These are phyloP conservation scores for Apocrypta bakeri DNA, from an alignment of 1,140 invertebrate species.

Conservation along the genomic window DNA sequence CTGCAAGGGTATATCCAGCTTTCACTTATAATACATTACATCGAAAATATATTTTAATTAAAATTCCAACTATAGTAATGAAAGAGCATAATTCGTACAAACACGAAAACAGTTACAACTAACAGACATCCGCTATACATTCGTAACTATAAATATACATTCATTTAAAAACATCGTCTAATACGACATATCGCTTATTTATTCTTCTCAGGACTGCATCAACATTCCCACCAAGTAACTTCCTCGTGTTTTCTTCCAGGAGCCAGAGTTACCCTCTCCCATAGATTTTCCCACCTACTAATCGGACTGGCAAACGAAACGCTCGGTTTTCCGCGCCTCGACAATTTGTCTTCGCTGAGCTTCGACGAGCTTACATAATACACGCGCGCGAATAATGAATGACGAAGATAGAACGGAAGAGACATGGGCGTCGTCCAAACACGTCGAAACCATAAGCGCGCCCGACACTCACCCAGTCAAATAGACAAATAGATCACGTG, in stretches of 20 bases:
- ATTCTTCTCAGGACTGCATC: no score
- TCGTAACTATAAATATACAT: neutral
- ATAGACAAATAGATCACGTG: neutral
- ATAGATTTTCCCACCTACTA: neutral
- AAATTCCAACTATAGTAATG: no score
- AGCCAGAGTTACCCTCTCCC: neutral
- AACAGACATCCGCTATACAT: no score
- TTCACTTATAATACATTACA: no score
- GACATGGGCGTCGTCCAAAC: conserved; percentile 26
- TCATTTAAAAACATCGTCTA: no score
- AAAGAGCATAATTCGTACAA: no score
- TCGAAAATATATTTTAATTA: no score
- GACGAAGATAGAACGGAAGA: conserved; percentile 9
- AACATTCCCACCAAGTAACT: no score
- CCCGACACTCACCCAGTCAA: neutral
- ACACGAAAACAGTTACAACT: no score
- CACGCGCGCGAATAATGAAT: neutral
- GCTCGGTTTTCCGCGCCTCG: neutral
- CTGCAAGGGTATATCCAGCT: no score
- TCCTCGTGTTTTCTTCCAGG: neutral
- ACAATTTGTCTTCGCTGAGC: neutral
- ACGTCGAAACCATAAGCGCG: neutral
- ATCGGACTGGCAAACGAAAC: neutral
- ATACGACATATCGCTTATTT: no score
- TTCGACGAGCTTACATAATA: neutral